phyloP scores from a whole-genome alignment of 2,888 invertebrate species.

The Argynnis bischoffii region DNA sequence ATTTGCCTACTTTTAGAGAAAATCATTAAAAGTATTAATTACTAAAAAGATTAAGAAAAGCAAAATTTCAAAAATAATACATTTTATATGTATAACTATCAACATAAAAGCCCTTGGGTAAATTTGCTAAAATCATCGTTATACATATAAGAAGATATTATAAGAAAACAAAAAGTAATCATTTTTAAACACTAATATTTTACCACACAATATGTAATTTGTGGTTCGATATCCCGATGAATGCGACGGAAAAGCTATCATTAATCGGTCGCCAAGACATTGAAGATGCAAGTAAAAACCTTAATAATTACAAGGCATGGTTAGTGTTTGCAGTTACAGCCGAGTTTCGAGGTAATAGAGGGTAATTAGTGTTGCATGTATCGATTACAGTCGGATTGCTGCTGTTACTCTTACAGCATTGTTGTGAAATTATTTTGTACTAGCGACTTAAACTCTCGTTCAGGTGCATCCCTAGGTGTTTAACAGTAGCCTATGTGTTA shows the following conservation, averaged over 20 bases:
- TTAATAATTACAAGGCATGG: conserved; percentile 13
- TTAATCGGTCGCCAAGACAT: conserved; percentile 5
- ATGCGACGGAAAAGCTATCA: conserved; percentile 1
- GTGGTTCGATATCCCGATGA: background rate
- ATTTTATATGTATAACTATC: too few relatives aligned
- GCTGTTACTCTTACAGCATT: background rate
- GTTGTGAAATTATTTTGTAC: too few relatives aligned
- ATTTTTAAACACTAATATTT: background rate
- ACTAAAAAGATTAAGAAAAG: too few relatives aligned
- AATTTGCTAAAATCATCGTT: too few relatives aligned
- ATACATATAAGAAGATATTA: background rate
- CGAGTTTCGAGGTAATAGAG: conserved; percentile 6
- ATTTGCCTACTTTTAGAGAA: too few relatives aligned
- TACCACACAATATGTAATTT: background rate
- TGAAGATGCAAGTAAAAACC: background rate
- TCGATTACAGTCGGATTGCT: conserved; percentile 5
- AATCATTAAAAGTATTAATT: too few relatives aligned
- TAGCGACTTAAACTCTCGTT: too few relatives aligned
- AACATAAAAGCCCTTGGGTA: too few relatives aligned
- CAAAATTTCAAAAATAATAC: too few relatives aligned
- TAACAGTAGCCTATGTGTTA: too few relatives aligned
- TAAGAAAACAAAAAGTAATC: too few relatives aligned
- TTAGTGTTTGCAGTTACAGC: background rate
- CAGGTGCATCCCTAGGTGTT: too few relatives aligned
- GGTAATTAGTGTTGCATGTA: conserved; percentile 6